phyloP scores from a whole-genome alignment of 2,113 vertebrate genomes.

The Kryptolebias marmoratus region DNA sequence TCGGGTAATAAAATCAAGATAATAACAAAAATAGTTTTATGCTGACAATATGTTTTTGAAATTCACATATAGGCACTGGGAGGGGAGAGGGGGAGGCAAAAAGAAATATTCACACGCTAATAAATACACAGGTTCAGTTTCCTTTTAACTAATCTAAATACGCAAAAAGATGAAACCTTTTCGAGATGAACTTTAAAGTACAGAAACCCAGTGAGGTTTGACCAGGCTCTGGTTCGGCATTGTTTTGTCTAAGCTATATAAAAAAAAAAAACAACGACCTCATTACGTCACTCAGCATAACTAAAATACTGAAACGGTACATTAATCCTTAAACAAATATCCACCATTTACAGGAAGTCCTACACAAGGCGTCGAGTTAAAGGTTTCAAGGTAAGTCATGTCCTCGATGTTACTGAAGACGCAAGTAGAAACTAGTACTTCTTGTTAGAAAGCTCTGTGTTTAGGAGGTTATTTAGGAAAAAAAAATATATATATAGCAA shows the following conservation, averaged over 20 bases:
- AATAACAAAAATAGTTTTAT: constrained; percentile 45
- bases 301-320: not conserved
- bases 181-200: constrained; percentile 57
- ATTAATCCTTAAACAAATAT: not conserved
- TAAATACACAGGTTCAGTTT: constrained; percentile 52
- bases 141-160: constrained; percentile 46
- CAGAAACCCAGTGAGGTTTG: not conserved
- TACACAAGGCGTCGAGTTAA: not conserved
- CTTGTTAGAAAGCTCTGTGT: constrained; percentile 47
- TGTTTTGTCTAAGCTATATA: constrained; percentile 21
- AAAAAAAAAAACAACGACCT: not conserved
- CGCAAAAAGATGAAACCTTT: constrained; percentile 48
- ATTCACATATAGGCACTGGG: constrained; percentile 61
- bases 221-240: constrained; percentile 48
- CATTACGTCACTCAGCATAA: not conserved
- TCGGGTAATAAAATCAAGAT: constrained; percentile 22
- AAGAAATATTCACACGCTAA: constrained; percentile 41
- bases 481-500: not conserved
- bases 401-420: constrained; percentile 14
- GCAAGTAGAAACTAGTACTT: constrained; percentile 39
- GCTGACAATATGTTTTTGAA: constrained; percentile 52
- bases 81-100: constrained; percentile 23
- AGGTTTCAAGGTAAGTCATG: constrained; percentile 18
- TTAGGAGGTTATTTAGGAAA: constrained; percentile 36
- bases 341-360: too few species aligned